Evolutionary conservation across 2,797 vertebrate species (phyloP).

Genomic region (Scleropages formosus): DNA sequence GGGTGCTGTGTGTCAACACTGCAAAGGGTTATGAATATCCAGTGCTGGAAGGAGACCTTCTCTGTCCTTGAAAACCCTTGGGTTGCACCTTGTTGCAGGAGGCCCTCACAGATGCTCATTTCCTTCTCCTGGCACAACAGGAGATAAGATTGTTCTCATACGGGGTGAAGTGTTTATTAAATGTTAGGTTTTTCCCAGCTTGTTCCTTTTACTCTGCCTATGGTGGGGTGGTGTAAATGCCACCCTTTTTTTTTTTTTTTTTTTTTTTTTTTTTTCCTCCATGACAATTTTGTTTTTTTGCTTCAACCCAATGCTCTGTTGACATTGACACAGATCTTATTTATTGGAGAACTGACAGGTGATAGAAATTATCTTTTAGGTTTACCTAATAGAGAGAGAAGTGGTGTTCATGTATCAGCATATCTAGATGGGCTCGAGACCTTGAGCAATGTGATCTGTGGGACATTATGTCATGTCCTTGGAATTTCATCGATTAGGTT

Average conservation of each 20-base stretch:
- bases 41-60: background rate
- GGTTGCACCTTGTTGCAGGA: background rate
- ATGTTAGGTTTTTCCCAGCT: background rate
- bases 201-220: background rate
- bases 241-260: background rate
- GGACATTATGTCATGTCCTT: too few species aligned
- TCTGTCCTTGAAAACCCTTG: background rate
- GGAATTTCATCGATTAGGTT: too few species aligned
- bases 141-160: background rate
- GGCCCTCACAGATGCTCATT: background rate
- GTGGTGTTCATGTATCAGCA: too few species aligned
- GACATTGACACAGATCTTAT: background rate
- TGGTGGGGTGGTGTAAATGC: background rate
- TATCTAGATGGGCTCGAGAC: too few species aligned
- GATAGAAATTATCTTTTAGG: background rate
- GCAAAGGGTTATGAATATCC: conserved; percentile 4
- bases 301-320: background rate
- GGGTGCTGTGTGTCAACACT: background rate
- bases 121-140: background rate
- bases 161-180: background rate
- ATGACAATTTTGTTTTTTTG: too few species aligned
- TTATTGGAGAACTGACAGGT: background rate
- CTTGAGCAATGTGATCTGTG: too few species aligned
- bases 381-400: too few species aligned
- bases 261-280: background rate